phyloP scores from a whole-genome alignment of 2,797 vertebrate genomes.

The Nyctalus aviator region DNA sequence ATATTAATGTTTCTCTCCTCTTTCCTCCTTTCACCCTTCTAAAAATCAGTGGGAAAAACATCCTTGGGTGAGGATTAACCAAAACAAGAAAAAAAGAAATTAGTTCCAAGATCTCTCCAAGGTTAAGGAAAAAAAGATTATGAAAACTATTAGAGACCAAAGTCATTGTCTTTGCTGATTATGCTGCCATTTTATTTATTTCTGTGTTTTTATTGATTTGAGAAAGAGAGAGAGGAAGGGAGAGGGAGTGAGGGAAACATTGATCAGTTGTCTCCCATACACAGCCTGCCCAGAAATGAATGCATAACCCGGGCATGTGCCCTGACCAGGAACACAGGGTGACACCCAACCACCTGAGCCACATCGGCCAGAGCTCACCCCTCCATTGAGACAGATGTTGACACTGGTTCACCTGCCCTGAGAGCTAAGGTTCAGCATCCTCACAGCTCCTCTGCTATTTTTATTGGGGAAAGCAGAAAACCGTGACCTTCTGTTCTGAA shows the following conservation, averaged over 20 bases:
- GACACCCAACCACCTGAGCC: not conserved
- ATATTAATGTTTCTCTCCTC: not conserved
- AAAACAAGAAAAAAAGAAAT: too few species aligned
- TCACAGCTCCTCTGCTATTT: not conserved
- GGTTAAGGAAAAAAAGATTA: not conserved
- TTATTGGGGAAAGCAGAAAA: not conserved
- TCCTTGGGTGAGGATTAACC: not conserved
- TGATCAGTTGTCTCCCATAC: not conserved
- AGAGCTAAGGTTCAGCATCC: not conserved
- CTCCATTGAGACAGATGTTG: not conserved
- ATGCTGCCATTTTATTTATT: not conserved
- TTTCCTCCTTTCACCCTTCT: not conserved
- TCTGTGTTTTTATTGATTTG: not conserved
- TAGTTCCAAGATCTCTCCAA: not conserved
- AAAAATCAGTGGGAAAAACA: not conserved
- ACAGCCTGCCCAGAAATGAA: not conserved
- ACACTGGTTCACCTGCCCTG: not conserved
- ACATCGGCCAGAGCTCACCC: not conserved
- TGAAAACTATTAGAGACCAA: not conserved
- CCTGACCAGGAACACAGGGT: not conserved
- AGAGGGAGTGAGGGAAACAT: not conserved
- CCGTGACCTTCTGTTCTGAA: not conserved
- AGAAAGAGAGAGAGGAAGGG: not conserved
- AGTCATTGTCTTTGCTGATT: not conserved
- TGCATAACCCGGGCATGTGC: not conserved